Evolutionary conservation across 92 coral and sea anemone species (phyloP), one percentile per base, ranked within the genome.

Genomic region (Epizoanthus illoricatus): DNA sequence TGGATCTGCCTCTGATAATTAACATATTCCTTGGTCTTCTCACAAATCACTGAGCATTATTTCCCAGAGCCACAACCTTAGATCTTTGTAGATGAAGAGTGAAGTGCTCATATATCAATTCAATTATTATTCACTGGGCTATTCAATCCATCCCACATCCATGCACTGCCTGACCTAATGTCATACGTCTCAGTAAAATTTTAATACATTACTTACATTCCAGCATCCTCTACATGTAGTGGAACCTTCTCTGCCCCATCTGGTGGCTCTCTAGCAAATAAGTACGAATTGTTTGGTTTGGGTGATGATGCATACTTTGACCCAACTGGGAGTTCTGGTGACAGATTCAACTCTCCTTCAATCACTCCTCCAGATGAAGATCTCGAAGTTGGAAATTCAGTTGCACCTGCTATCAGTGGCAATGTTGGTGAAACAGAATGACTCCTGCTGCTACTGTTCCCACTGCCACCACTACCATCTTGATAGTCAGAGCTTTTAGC

Each of bases 231-330:
- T 41, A 93, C 90, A 76, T 93, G 98, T 7, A 88, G 72, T 23
- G 94, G 95, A 16, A 95, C 98, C 75, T 93, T 95, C 88, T 95
- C 98, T 1, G 98, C 98, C 10, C 98, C 98, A 86, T 95, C 98
- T 18, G 98, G 98, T 42, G 98, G 98, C 39, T 95, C 98, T 49
- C 98, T 87, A 41, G 98, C 98, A 90, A 95, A 95, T 47, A 88
- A 81, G 76, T 91, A 95, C 0, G 98, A 89, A 17, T 94, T 94
- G 59, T 94, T 94, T 17, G 98, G 98, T 64, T 89, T 93, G 3
- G 98, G 98, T 17, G 98, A 95, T 2, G 97, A 95, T 1, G 98
- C 97, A 89, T 93, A 95, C 78, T 95, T 95, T 33, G 92, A 79
- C 24, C 89, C 95, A 23, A 84, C 66, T 47, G 96, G 88, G 58